Conservation (phyloP, 1,140 invertebrate species). For the Lutraria rhynchaena region DNA sequence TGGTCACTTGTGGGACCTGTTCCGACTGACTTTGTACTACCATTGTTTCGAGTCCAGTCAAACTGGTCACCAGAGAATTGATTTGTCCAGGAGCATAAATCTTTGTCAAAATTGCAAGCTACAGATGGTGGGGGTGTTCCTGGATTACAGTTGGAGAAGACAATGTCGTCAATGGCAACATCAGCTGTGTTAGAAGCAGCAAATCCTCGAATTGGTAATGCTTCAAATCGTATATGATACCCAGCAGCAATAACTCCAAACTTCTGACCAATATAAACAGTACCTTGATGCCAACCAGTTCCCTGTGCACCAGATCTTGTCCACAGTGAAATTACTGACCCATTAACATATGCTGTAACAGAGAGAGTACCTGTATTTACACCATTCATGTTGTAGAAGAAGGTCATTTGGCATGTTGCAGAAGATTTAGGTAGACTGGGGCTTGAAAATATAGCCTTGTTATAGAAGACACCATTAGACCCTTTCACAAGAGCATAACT, state of each 20-base stretch:
- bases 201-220: conserved; percentile 60
- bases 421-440: conserved; percentile 71
- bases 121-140: conserved; percentile 55
- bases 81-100: conserved; percentile 72
- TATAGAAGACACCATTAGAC: conserved; percentile 72
- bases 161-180: conserved; percentile 77
- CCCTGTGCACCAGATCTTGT: conserved; percentile 46
- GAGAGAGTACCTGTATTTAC: conserved; percentile 62
- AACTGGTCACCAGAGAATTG: conserved; percentile 74
- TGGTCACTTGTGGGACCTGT: conserved; percentile 76
- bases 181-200: conserved; percentile 58
- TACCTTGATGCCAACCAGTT: conserved; percentile 65
- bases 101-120: conserved; percentile 72
- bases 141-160: conserved; percentile 72
- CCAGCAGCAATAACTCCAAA: conserved; percentile 54
- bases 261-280: conserved; percentile 67
- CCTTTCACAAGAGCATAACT: conserved; percentile 76
- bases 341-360: conserved; percentile 65
- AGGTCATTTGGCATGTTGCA: conserved; percentile 79
- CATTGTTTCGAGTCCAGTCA: conserved; percentile 70
- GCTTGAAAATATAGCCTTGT: conserved; percentile 70
- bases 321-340: conserved; percentile 53
- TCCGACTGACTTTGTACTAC: conserved; percentile 61
- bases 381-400: conserved; percentile 90
- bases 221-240: conserved; percentile 63